These are phyloP conservation scores for Simalia tracyae DNA, from an alignment of 2,797 vertebrate species.

Conservation along the genomic window DNA sequence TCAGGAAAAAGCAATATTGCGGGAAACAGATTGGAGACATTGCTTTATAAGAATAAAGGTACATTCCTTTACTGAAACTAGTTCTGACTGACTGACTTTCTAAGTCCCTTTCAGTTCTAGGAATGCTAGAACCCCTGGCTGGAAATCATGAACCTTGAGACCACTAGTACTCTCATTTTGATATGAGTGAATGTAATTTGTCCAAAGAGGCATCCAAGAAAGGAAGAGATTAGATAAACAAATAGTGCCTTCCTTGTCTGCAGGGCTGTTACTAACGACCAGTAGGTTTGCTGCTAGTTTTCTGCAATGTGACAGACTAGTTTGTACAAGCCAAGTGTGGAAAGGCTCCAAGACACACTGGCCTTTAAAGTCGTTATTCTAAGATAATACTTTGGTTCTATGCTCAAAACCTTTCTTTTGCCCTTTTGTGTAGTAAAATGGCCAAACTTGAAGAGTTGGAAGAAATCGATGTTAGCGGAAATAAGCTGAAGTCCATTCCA, in stretches of 20 bases:
- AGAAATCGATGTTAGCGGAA: slow-evolving; percentile 95
- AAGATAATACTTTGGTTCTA: not conserved
- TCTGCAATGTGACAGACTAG: not conserved
- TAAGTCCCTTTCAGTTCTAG: not conserved
- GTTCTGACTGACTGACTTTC: not conserved
- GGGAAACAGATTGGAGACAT: not conserved
- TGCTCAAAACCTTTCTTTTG: slow-evolving; percentile 28
- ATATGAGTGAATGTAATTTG: not conserved
- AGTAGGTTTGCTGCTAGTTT: not conserved
- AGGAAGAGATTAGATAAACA: not conserved
- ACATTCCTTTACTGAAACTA: not conserved
- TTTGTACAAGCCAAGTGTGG: slow-evolving; percentile 5
- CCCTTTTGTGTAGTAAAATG: slow-evolving; percentile 87
- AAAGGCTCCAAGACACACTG: slow-evolving; percentile 30
- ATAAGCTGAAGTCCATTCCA: slow-evolving; percentile 93
- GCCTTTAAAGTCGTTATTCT: slow-evolving; percentile 19
- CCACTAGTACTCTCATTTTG: not conserved
- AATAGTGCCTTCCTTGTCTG: not conserved
- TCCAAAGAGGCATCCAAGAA: not conserved
- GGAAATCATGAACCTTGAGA: not conserved
- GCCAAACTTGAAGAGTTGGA: slow-evolving; percentile 96
- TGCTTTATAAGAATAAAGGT: not conserved
- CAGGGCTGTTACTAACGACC: no score
- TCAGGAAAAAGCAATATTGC: not conserved
- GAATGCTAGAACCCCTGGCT: not conserved